Base-by-base conservation (phyloP, 2,888 invertebrate genomes). In the Tiliacea aurago region DNA sequence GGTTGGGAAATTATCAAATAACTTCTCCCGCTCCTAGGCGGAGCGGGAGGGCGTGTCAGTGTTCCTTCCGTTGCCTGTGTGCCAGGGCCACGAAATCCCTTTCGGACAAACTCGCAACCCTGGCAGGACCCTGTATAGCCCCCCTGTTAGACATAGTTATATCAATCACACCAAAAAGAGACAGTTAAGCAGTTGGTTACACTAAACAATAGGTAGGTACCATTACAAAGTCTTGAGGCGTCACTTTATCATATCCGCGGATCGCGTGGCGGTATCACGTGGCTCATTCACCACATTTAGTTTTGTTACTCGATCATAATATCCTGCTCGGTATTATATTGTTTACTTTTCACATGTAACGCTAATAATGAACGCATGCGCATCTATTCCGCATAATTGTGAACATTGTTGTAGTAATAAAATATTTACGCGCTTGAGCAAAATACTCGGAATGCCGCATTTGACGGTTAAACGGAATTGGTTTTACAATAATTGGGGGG, bases 231-330 rank as follows among this genome's bases (percentile, higher is more conserved):
- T 87, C 63, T 87, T 51, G 67, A 76, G 78, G 75, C 78, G 81
- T 85, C 86, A 73, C 76, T 75, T 73, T 74, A 79, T 78, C 72
- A 89, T 88, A 89, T 86, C 90, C 89, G 89, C 82, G 85, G 85
- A 81, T 91, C 92, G 80, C 83, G 82, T 92, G 80, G 84, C 90
- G 62, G 84, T 80, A 77, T 89, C 88, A 83, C 82, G 85, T 90
- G 83, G 85, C 87, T 90, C 93, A 92, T 94, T 94, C 90, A 93
- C 89, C 84, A 88, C 90, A 90, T 93, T 93, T 94, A 95, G 94
- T 95, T 95, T 91, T 94, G 95, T 93, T 93, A 95, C 90, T 84
- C 83, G 94, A 95, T 91, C 94, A 92, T 94, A 92, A 95, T 95
- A 94, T 95, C 95, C 95, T 95, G 95, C 87, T 78, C 84, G 81